Percentiles rank a stretch among this genome's conserved stretches.
These are phyloP conservation scores for Psittacula derbiana DNA, from an alignment of 2,797 vertebrate species.

Conservation along the genomic window DNA sequence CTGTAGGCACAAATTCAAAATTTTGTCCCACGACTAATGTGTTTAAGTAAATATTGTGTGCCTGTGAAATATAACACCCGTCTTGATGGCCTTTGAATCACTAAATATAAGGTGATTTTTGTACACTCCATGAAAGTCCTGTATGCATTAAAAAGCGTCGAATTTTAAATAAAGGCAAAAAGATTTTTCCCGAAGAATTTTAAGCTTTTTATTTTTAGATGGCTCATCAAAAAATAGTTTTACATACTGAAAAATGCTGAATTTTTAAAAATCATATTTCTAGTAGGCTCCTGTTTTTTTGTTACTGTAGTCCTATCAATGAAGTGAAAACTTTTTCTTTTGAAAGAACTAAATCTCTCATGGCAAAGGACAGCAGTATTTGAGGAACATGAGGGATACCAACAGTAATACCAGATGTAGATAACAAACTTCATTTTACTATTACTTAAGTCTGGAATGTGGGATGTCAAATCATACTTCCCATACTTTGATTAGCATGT, in stretches of 20 bases:
- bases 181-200: constrained; percentile 73
- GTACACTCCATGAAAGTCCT: constrained; percentile 74
- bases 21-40: constrained; percentile 56
- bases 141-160: constrained; percentile 61
- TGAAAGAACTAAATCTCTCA: constrained; percentile 62
- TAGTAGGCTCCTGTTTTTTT: constrained; percentile 66
- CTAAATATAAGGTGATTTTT: constrained; percentile 67
- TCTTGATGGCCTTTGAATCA: constrained; percentile 70
- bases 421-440: constrained; percentile 62
- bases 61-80: constrained; percentile 59
- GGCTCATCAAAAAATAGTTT: constrained; percentile 74
- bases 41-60: constrained; percentile 42
- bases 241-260: constrained; percentile 65
- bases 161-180: constrained; percentile 73
- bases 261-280: constrained; percentile 75
- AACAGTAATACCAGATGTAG: constrained; percentile 69
- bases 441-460: constrained; percentile 65
- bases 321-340: constrained; percentile 58
- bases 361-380: constrained; percentile 63
- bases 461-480: constrained; percentile 69
- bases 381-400: constrained; percentile 59
- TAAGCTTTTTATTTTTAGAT: constrained; percentile 78
- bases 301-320: constrained; percentile 67
- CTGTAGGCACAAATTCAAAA: constrained; percentile 51
- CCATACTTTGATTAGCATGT: constrained; percentile 76